A percentile compares a stretch with the other conserved stretches of the same genome.
These are phyloP conservation scores for Adelphocoris suturalis DNA, from an alignment of 2,888 invertebrate species.

Conservation along the genomic window DNA sequence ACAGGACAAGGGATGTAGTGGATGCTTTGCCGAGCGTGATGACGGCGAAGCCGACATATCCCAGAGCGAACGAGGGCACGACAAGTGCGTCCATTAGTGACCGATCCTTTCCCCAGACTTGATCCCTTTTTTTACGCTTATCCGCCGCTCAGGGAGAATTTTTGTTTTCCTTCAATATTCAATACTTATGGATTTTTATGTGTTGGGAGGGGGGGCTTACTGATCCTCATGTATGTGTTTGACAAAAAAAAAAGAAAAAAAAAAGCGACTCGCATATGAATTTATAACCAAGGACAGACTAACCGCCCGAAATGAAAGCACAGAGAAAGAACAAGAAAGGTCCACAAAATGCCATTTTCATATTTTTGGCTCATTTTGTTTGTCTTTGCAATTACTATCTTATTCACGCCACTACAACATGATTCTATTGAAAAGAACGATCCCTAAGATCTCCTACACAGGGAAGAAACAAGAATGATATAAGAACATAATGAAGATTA, in stretches of 20 bases:
- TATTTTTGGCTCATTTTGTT: too few species aligned
- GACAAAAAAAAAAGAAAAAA: not conserved
- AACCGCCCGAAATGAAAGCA: too few species aligned
- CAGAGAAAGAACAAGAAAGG: too few species aligned
- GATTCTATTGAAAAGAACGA: too few species aligned
- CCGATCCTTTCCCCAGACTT: conserved; percentile 25
- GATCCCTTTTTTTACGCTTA: conserved; percentile 45
- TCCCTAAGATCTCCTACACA: too few species aligned
- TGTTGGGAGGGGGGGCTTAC: not conserved
- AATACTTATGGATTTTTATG: not conserved
- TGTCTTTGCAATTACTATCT: too few species aligned
- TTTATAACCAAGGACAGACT: too few species aligned
- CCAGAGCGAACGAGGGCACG: conserved; percentile 63
- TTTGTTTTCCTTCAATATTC: conserved; percentile 38
- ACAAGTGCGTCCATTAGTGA: conserved; percentile 68
- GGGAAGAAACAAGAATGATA: too few species aligned
- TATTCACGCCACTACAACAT: too few species aligned
- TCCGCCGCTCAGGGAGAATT: not conserved
- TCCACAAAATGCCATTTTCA: too few species aligned
- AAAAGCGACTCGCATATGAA: too few species aligned
- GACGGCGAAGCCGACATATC: conserved; percentile 65
- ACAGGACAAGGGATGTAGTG: conserved; percentile 5
- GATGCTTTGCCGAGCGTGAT: conserved; percentile 51
- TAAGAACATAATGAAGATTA: too few species aligned
- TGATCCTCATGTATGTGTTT: not conserved